Base-by-base conservation (phyloP, 1,140 invertebrate species). In the Drosophila busckii region DNA sequence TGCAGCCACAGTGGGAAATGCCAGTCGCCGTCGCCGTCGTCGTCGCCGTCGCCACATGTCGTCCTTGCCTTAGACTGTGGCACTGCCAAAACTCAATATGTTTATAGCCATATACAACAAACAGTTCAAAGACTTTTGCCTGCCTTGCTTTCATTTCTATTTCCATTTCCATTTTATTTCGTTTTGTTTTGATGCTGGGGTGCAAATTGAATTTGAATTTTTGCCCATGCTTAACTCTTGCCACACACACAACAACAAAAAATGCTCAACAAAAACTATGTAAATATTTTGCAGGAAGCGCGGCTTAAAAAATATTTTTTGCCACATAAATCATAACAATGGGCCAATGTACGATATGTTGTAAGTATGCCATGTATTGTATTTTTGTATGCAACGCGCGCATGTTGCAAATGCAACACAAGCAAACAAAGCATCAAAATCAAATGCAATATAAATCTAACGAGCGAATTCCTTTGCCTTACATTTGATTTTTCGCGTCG, bases 281-380 rank as follows among this genome's bases (percentile, higher is more conserved):
- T 28, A 25, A n/a, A 35, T 42, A 80, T 68, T 71, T 64, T 26
- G 52, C 64, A 68, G 73, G 75, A 80, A 80, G 45, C 59, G 64
- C 69, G 75, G 68, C 54, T 70, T 68, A 80, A 82, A 80, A 73
- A 80, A n/a, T n/a, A n/a, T n/a, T 73, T 80, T 73, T 55, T 56
- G 68, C 63, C 75, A 64, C 64, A 80, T 80, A 80, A 80, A 80
- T 80, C 75, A 80, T 78, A 80, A 78, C 73, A 82, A 78, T 73
- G 73, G 73, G 49, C 58, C 64, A 65, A 73, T 80, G 73, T 73
- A 80, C 65, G 73, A 65, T 46, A 53, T 68, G 73, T 64, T 52
- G 42, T 55, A 62, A 49, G 54, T 44, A 38, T 49, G 68, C 42
- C 34, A 37, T 48, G 20, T 29, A 29, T 15, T 9, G 26, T 25